Conservation (phyloP, 2,888 invertebrate species). For the Pseudococcus longispinus region DNA sequence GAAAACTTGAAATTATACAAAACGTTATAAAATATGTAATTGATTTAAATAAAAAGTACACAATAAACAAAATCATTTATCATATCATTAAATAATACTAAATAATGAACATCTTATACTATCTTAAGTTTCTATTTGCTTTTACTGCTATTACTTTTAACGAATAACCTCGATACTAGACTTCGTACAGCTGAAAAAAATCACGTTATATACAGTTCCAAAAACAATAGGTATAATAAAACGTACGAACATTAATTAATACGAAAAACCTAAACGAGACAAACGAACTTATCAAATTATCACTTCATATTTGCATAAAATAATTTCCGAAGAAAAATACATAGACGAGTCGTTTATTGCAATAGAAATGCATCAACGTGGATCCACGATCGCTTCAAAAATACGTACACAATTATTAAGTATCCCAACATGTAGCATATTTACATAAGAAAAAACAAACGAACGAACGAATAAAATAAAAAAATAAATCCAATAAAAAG, state of each 20-base stretch:
- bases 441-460: neutral
- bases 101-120: neutral
- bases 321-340: neutral
- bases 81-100: neutral
- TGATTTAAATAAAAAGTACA: constrained; percentile 7
- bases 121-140: neutral
- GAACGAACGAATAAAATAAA: neutral
- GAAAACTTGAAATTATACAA: neutral
- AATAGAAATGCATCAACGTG: neutral
- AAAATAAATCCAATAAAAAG: neutral
- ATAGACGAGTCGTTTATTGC: neutral
- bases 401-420: neutral
- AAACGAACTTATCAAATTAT: neutral
- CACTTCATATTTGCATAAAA: neutral
- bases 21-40: neutral
- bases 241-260: neutral
- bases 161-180: neutral
- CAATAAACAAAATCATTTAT: neutral
- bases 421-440: neutral
- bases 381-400: neutral
- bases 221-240: neutral
- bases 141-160: neutral
- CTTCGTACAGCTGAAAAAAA: too few species aligned
- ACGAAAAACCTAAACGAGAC: neutral
- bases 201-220: neutral